Evolutionary conservation across 2,888 invertebrate species (phyloP), one percentile per base, ranked within the genome.

Genomic region (Muscina levida): DNA sequence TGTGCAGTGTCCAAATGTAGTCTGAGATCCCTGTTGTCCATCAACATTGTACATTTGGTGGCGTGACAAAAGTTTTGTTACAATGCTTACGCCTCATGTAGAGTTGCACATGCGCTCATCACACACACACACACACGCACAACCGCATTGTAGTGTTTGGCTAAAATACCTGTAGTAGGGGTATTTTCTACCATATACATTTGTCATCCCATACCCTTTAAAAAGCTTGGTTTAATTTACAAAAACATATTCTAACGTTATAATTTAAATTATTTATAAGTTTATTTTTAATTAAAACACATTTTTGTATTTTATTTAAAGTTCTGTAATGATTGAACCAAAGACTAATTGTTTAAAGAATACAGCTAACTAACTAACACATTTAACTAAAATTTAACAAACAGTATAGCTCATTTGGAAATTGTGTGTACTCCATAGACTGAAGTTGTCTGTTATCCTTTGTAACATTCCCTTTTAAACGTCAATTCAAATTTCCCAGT

Each of bases 301-400:
- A 62, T 22, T 46, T 24, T 6, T 31, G 22, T 31, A 5, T 31
- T 31, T 3, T 31, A 5, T 31, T 31, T 8, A 31, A 31, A 31
- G 8, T 31, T 3, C 8, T 31, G 4, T 31, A 31, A 31, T 5
- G n/a, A 8, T 4, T 11, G 10, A 62, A 62, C 62, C 62, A 62
- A 62, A 62, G 42, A 62, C 62, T 62, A 62, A 42, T 62, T 42
- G 26, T 59, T 62, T 22, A 62, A 17, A 37, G 39, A 39, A 17
- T n/a, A n/a, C n/a, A n/a, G n/a, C n/a, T n/a, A n/a, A n/a, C n/a
- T n/a, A n/a, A n/a, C n/a, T n/a, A n/a, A n/a, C n/a, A n/a, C n/a
- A n/a, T n/a, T n/a, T n/a, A 17, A 17, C 15, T 10, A 22, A 56
- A 8, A 31, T 31, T 3, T 31, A 4, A 56, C 2, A 56, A 62